Evolutionary conservation across 92 coral and sea anemone genomes (phyloP).

Genomic region (Siderastrea siderea): DNA sequence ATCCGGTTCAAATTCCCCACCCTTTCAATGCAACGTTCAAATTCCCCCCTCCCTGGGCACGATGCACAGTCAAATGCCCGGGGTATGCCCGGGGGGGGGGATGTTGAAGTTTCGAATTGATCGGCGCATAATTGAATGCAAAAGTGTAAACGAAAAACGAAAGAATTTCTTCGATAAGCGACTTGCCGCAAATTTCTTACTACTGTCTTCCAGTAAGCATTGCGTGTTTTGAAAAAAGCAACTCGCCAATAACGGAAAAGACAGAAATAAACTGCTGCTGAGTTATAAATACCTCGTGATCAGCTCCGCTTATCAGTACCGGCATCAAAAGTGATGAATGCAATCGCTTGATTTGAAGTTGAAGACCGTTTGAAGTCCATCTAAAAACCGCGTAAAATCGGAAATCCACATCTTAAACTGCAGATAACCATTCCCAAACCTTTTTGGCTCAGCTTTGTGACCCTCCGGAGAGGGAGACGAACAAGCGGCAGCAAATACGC

Average conservation of each 20-base stretch:
- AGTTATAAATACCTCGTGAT: constrained; percentile 39
- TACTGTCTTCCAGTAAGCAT: not conserved
- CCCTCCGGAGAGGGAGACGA: not conserved
- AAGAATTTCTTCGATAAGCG: not conserved
- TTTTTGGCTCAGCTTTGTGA: not conserved
- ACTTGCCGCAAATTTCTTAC: not conserved
- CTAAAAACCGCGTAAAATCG: not conserved
- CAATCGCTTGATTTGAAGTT: not conserved
- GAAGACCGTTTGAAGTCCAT: not conserved
- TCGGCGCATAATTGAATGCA: not conserved
- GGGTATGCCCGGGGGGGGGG: no score
- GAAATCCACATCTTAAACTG: not conserved
- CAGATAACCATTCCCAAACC: not conserved
- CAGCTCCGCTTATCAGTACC: not conserved
- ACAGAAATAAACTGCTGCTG: constrained; percentile 33
- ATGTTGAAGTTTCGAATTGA: no score
- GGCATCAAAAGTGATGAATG: not conserved
- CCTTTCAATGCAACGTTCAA: no score
- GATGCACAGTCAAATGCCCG: no score
- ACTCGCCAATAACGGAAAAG: not conserved
- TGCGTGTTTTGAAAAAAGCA: not conserved
- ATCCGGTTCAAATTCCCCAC: no score
- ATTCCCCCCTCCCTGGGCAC: no score
- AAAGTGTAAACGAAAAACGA: not conserved
- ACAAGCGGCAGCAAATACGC: not conserved